Base-by-base conservation (phyloP, 2,113 vertebrate species). In the Phylloscopus trochiloides region DNA sequence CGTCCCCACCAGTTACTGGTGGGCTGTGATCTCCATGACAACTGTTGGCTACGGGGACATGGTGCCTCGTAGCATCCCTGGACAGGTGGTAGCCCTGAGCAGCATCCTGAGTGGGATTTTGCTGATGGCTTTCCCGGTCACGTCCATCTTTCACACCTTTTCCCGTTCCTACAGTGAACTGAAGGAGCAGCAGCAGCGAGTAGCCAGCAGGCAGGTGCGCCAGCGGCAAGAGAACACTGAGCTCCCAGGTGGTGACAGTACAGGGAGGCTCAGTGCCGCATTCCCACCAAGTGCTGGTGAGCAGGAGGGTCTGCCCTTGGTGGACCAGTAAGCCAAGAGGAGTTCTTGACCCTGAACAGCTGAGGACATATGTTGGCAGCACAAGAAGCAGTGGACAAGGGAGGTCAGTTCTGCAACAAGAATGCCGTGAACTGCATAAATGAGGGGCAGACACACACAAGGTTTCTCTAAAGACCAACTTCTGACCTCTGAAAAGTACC, bases 1-100 rank as follows among this genome's bases (percentile, higher is more conserved):
- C 52, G 98, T 99, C 96, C 99, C 99, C 1, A 98, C 98, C 40
- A 99, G 98, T 93, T 99, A 99, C 97, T 99, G 99, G 99, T 99
- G 99, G 99, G 99, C 99, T 0, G 99, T 99, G 71, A 99, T 99
- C 97, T 99, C 99, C 93, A 99, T 99, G 99, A 99, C 99, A 10
- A 99, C 99, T 2, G 99, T 99, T 25, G 99, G 99, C 87, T 99
- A 99, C 0, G 99, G 99, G 5, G 99, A 99, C 97, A 99, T 99
- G 99, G 99, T 99, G 65, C 99, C 99, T 38, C 98, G 99, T 17
- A 99, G 99, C 98, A 99, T 99, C 88, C 99, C 99, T 0, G 99
- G 99, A 45, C 99, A 99, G 96, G 99, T 99, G 96, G 99, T 99
- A 80, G 99, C 99, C 15, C 98, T 99, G 40, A 99, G 99, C 98